Evolutionary conservation across 2,113 vertebrate genomes (phyloP), one percentile per base, ranked within the genome.

Genomic region (Steatornis caripensis): DNA sequence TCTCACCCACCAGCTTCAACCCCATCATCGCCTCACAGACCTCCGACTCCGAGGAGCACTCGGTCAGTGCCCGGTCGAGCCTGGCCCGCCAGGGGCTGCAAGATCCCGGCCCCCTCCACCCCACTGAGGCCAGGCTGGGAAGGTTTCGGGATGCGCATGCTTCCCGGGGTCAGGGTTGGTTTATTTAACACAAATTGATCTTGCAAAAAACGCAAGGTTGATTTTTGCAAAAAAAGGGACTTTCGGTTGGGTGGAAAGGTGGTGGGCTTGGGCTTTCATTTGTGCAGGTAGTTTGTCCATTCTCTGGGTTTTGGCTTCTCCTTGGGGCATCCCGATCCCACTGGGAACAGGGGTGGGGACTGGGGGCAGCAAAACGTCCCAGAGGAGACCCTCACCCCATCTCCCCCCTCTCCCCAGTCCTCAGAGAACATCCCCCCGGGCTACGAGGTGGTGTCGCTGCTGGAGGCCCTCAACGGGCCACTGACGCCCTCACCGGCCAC

Each of bases 381-480:
- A 1, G 64, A 34, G 19, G 71, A 36, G 32, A 55, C 46, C 17
- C 74, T 93, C 37, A 89, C 22, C 6, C 34, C 4, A 0, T 76
- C 9, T 85, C 17, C 18, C 68, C 68, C 36, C 14, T 95, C 79
- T 84, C 88, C 29, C 17, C 71, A 99, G 99, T 99, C 99, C 39
- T 99, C 99, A 0, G 99, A 99, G 97, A 98, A 99, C 97, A 99
- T 99, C 81, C 99, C 99, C 13, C 98, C 99, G 0, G 99, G 99
- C 4, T 99, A 99, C 1, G 99, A 99, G 96, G 99, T 98, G 17
- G 99, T 99, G 58, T 99, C 99, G 1, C 98, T 99, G 39, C 98
- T 99, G 97, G 99, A 99, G 95, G 99, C 99, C 7, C 97, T 99
- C 95, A 99, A 99, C 0, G 99, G 99, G 34, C 99, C 99, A 1